These are phyloP conservation scores for Zaprionus inermis DNA, from an alignment of 1,140 invertebrate genomes.

Conservation along the genomic window DNA sequence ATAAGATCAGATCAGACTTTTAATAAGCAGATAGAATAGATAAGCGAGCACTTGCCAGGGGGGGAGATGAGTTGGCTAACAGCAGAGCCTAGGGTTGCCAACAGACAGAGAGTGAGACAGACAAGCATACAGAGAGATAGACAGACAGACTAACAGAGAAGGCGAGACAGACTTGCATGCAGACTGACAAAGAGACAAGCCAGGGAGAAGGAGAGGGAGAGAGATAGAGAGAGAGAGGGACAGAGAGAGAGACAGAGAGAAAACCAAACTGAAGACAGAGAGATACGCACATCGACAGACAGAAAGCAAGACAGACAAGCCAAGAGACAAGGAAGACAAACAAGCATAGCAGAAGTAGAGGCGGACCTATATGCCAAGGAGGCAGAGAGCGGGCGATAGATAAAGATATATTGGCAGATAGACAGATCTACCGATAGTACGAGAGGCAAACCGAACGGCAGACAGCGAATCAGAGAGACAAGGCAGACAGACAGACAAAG, in stretches of 20 bases:
- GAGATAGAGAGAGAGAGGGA: neutral
- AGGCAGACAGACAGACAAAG: neutral
- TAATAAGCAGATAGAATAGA: conserved; percentile 32
- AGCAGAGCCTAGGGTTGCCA: neutral
- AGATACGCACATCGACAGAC: neutral
- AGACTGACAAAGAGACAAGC: neutral
- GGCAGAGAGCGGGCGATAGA: too few relatives aligned
- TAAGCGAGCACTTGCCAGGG: neutral
- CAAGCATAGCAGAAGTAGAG: too few relatives aligned
- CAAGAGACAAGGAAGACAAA: too few relatives aligned
- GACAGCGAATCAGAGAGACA: neutral
- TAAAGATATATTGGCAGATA: too few relatives aligned
- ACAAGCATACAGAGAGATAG: neutral
- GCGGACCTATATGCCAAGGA: too few relatives aligned
- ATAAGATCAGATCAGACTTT: conserved; percentile 41
- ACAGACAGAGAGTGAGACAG: neutral
- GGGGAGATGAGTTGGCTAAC: neutral
- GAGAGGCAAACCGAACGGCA: too few relatives aligned
- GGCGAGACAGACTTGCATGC: neutral
- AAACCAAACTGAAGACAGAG: too few relatives aligned
- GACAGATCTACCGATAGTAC: too few relatives aligned
- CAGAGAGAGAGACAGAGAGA: neutral
- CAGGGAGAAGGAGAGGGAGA: neutral
- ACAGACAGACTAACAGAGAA: neutral
- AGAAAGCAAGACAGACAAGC: too few relatives aligned